A percentile compares a stretch with the other conserved stretches of the same genome.
Conservation (phyloP, 2,888 invertebrate genomes). For the Auanema freiburgensis region DNA sequence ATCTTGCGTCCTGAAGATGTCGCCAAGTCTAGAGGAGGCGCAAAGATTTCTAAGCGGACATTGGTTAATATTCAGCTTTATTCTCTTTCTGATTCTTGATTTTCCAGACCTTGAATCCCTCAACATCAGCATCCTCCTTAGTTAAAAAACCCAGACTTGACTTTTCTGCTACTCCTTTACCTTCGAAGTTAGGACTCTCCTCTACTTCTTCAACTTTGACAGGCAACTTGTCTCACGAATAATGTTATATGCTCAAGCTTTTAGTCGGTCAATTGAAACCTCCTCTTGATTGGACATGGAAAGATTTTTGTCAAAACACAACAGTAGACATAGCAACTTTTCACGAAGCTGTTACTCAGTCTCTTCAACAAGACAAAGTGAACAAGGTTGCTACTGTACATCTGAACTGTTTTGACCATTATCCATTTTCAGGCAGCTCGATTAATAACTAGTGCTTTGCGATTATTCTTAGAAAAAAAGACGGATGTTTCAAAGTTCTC, state of each 20-base stretch:
- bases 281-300: conserved; percentile 11
- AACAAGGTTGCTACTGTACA: conserved; percentile 13
- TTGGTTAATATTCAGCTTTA: conserved; percentile 8
- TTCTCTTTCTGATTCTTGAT: not conserved
- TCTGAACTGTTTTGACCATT: not conserved
- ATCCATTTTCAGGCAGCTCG: conserved; percentile 13
- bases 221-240: not conserved
- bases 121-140: conserved; percentile 8
- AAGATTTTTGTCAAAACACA: conserved; percentile 16
- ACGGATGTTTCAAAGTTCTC: conserved; percentile 12
- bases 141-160: conserved; percentile 14
- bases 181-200: not conserved
- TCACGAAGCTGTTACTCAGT: conserved; percentile 5
- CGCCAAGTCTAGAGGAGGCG: conserved; percentile 9
- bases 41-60: not conserved
- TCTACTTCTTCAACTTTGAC: not conserved
- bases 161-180: not conserved
- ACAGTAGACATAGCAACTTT: conserved; percentile 11
- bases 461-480: conserved; percentile 19
- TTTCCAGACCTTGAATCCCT: not conserved
- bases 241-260: not conserved
- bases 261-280: conserved; percentile 1
- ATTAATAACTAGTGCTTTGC: conserved; percentile 9
- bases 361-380: conserved; percentile 13
- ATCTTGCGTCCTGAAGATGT: conserved; percentile 15